Evolutionary conservation across 2,888 invertebrate species (phyloP), one percentile per base, ranked within the genome.

Genomic region (Caenorhabditis afra): DNA sequence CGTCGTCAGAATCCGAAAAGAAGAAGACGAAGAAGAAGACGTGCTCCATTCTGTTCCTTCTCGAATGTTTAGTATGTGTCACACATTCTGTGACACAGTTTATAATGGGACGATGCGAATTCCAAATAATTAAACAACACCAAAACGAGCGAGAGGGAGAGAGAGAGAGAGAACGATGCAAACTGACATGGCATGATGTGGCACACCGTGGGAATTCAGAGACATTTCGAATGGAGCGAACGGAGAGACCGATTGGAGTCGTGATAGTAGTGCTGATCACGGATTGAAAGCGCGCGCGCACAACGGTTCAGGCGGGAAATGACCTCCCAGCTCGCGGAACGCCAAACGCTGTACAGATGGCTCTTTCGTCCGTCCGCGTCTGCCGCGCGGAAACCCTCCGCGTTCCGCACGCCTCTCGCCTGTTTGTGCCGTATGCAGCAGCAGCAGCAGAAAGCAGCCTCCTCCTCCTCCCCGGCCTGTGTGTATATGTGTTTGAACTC

Each of bases 371-470:
- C n/a, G 47, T 45, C 52, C 66, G 29, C 29, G 47, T 49, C 50
- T 62, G 41, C 53, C 64, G 39, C 64, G 50, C 37, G 35, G 29
- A 47, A 35, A 35, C 20, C 44, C 58, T 58, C 58, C 44, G 22
- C 44, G 14, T 44, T 44, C 22, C 64, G 35, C 62, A 37, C 37
- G n/a, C 62, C 16, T 20, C 18, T 41, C 29, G 61, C 61, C 47
- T 57, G 62, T 62, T 64, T 64, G 64, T 64, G 47, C 35, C 49
- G 58, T 67, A 53, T 44, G 29, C n/a, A n/a, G n/a, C n/a, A n/a
- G n/a, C n/a, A n/a, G n/a, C n/a, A n/a, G n/a, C n/a, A n/a, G n/a
- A n/a, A n/a, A n/a, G n/a, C n/a, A n/a, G n/a, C n/a, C n/a, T n/a
- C n/a, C n/a, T n/a, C n/a, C n/a, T n/a, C n/a, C n/a, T n/a, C n/a